phyloP scores from a whole-genome alignment of 2,888 invertebrate genomes.

The Caenorhabditis sp. region DNA sequence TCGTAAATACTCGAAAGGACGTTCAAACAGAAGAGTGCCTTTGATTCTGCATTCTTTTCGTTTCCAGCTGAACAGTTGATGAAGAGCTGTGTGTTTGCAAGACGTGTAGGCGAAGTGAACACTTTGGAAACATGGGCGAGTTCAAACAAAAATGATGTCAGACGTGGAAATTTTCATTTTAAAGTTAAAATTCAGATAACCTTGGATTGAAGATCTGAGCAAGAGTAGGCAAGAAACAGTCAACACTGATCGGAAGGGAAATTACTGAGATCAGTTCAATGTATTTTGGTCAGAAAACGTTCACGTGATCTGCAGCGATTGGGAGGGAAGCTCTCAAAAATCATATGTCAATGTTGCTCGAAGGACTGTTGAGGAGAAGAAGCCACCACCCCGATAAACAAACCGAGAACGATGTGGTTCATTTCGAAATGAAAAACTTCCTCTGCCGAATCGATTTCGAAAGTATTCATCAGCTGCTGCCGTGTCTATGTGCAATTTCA shows the following conservation, averaged over 20 bases:
- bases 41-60: no score
- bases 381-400: slow-evolving; percentile 46
- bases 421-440: slow-evolving; percentile 20
- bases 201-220: no score
- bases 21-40: no score
- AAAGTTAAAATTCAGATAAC: no score
- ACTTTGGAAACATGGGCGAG: slow-evolving; percentile 20
- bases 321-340: slow-evolving; percentile 40
- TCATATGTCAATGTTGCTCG: slow-evolving; percentile 43
- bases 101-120: slow-evolving; percentile 23
- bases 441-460: slow-evolving; percentile 5
- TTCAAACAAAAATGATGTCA: slow-evolving; percentile 42
- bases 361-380: slow-evolving; percentile 6
- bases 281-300: no score
- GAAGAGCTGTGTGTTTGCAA: slow-evolving; percentile 10
- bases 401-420: slow-evolving; percentile 10
- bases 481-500: no score
- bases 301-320: slow-evolving; percentile 36
- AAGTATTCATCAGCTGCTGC: no score
- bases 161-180: not conserved
- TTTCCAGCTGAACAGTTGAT: no score
- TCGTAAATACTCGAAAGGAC: no score
- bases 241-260: not conserved
- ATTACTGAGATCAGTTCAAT: no score
- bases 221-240: not conserved